phyloP scores from a whole-genome alignment of 2,113 vertebrate genomes.

The Malurus elegans region DNA sequence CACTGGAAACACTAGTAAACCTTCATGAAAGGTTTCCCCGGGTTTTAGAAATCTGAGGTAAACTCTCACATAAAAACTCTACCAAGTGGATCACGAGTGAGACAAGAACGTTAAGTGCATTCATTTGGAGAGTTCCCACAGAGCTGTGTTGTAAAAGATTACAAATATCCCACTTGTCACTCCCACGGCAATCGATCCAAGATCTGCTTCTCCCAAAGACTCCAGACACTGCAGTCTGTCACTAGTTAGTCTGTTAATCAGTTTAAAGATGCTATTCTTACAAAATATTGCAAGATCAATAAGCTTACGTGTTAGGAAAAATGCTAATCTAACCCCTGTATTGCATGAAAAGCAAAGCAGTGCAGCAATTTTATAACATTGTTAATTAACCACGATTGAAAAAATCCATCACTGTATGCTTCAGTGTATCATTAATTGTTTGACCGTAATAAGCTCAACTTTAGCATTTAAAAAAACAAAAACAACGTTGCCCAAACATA shows the following conservation, averaged over 20 bases:
- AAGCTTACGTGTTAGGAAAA: not conserved
- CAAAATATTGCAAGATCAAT: conserved; percentile 19
- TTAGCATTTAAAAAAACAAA: not conserved
- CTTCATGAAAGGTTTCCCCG: not conserved
- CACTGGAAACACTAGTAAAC: not conserved
- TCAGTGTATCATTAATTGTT: not conserved
- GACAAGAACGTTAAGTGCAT: not conserved
- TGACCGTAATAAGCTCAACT: not conserved
- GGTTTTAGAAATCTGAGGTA: not conserved
- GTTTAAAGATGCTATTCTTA: conserved; percentile 35
- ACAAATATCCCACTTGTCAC: not conserved
- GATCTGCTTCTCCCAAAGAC: not conserved
- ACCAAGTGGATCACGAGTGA: not conserved
- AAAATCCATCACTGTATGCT: not conserved
- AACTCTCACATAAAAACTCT: not conserved
- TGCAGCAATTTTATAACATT: not conserved
- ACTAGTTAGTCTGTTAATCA: not conserved
- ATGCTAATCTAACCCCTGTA: not conserved
- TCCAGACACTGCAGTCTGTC: not conserved
- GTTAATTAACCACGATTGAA: not conserved
- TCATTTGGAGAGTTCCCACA: not conserved
- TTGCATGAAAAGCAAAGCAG: not conserved
- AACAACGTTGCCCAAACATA: not conserved
- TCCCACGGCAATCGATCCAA: not conserved
- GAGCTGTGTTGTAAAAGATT: not conserved